Conservation (phyloP, 1,140 invertebrate genomes). For the Nebria ingens region DNA sequence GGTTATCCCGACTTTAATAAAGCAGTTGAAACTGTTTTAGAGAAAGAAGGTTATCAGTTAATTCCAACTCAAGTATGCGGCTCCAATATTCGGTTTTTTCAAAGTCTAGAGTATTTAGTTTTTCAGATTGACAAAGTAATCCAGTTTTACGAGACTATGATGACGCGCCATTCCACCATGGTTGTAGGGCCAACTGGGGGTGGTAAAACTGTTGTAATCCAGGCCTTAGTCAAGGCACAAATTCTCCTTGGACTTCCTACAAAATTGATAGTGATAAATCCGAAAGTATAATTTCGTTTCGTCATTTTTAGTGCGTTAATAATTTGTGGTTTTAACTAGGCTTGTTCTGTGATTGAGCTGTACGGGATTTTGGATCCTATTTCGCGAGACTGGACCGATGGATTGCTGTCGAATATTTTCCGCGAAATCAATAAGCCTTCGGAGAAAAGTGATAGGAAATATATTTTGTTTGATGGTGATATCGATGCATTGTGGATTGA, state of each 20-base stretch:
- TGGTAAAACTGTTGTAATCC: conserved; percentile 78
- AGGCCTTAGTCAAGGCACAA: conserved; percentile 71
- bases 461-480: conserved; percentile 86
- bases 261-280: conserved; percentile 68
- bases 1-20: conserved; percentile 76
- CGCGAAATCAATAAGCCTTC: conserved; percentile 75
- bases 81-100: conserved; percentile 2
- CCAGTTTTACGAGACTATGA: conserved; percentile 88
- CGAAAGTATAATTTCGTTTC: conserved; percentile 51
- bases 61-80: conserved; percentile 60
- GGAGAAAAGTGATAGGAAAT: conserved; percentile 58
- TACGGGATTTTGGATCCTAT: conserved; percentile 80
- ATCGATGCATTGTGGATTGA: conserved; percentile 90
- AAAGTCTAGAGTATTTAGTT: conserved; percentile 23
- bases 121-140: conserved; percentile 75
- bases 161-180: conserved; percentile 86
- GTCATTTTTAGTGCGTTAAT: not conserved
- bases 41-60: conserved; percentile 57
- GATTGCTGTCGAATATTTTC: conserved; percentile 81
- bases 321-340: conserved; percentile 40
- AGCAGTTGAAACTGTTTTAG: conserved; percentile 57
- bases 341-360: conserved; percentile 76
- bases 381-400: conserved; percentile 86
- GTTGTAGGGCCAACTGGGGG: conserved; percentile 83
- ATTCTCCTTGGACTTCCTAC: conserved; percentile 61